A percentile compares a stretch with the other conserved stretches of the same genome.
Conservation (phyloP, 2,113 vertebrate species). For the Microcebus tavaratra region DNA sequence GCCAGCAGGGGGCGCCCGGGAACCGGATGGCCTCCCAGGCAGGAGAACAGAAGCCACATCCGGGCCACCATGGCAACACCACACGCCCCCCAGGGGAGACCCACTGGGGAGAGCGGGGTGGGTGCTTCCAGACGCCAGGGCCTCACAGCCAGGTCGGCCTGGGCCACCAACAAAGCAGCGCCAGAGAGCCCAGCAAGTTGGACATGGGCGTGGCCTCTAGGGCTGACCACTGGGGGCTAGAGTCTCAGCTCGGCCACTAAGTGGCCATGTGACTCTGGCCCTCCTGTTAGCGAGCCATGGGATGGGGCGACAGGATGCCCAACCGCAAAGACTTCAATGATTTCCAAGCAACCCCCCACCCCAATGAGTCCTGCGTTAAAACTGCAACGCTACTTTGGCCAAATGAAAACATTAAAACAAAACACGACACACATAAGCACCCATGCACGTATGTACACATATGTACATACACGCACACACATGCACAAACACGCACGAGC, state of each 20-base stretch:
- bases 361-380: not conserved
- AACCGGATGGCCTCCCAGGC: not conserved
- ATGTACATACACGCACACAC: no score
- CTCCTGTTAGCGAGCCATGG: not conserved
- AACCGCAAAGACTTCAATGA: not conserved
- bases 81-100: no score
- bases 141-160: not conserved
- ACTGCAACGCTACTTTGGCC: not conserved
- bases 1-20: not conserved
- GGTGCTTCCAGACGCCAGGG: not conserved
- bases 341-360: not conserved
- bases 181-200: not conserved
- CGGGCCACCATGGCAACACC: no score
- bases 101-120: not conserved
- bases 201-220: not conserved
- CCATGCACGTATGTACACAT: not conserved
- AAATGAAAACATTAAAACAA: not conserved
- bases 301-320: not conserved
- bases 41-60: not conserved
- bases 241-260: accelerated
- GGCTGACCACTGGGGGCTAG: not conserved
- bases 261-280: not conserved
- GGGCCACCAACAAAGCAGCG: no score
- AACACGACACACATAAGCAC: not conserved
- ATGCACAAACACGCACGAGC: not conserved